These are phyloP conservation scores for Meandrusa payeni DNA, from an alignment of 2,888 invertebrate genomes.

Conservation along the genomic window DNA sequence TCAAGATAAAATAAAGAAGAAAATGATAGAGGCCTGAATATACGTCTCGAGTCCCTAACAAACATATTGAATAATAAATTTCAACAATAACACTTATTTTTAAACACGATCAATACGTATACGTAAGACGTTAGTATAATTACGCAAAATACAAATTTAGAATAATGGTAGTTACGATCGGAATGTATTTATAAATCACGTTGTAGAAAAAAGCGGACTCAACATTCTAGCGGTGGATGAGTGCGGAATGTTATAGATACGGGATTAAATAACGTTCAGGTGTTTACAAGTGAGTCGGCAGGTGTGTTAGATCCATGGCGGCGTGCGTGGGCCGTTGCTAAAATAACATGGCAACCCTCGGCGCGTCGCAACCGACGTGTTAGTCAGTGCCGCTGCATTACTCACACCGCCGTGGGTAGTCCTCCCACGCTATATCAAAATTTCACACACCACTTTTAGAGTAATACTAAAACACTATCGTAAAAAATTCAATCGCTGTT, in stretches of 20 bases:
- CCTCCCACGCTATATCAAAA: constrained; percentile 74
- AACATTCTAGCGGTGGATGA: too few relatives aligned
- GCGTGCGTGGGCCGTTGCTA: constrained; percentile 63
- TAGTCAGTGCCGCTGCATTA: constrained; percentile 64
- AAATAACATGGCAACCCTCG: constrained; percentile 68
- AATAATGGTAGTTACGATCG: not conserved
- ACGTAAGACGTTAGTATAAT: not conserved
- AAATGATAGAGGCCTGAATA: too few relatives aligned
- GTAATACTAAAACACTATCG: constrained; percentile 20
- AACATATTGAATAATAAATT: not conserved
- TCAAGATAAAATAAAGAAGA: too few relatives aligned
- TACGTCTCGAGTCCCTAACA: too few relatives aligned
- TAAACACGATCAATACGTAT: too few relatives aligned
- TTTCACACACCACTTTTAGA: constrained; percentile 69
- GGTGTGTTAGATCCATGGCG: constrained; percentile 62
- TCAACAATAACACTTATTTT: too few relatives aligned
- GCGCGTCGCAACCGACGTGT: constrained; percentile 40
- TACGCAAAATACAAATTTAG: not conserved
- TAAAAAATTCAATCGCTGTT: too few relatives aligned
- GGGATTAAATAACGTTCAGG: constrained; percentile 68
- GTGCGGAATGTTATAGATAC: constrained; percentile 46
- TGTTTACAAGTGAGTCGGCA: constrained; percentile 58
- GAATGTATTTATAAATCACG: constrained; percentile 3
- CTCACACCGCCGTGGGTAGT: constrained; percentile 66
- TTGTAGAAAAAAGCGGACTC: constrained; percentile 1